Base-by-base conservation (phyloP, 1,140 invertebrate species). In the Dinoponera quadriceps region DNA sequence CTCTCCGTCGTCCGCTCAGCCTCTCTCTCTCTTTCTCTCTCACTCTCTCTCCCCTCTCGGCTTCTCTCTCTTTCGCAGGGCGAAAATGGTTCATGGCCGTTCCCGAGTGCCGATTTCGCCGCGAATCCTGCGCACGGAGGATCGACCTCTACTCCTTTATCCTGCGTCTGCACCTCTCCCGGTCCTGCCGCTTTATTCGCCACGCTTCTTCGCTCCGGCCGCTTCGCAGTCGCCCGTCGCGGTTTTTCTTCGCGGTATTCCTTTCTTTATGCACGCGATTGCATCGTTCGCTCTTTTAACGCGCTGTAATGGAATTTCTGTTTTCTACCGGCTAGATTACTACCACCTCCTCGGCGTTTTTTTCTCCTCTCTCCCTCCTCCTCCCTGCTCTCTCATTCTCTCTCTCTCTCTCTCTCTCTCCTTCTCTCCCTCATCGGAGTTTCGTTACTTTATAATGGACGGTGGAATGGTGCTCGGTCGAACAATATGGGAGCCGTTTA, bases 21-120 rank as follows among this genome's bases (percentile, higher is more conserved):
- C n/a, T 66, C 65, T 69, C 49, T 86, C 62, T 60, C 73, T n/a
- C 49, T 18, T 25, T 60, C 71, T 60, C 60, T 51, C 72, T 59
- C 68, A 60, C 84, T 66, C 38, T 81, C 63, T 55, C 72, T 16
- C 29, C 49, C 62, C 63, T 78, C 71, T 72, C 83, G 55, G 69
- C 78, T 33, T 69, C 74, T 29, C 66, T 80, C 68, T 85, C 83
- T 74, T 78, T 85, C 83, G 81, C 82, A 90, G 89, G 91, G 89
- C 88, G 89, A 91, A 93, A 93, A 91, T 91, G 89, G 91, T 92
- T 93, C 90, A 91, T 88, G 92, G 92, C 85, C 92, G 87, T 88
- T 91, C 85, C 75, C 86, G 83, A 85, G 66, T 74, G 84, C 84
- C 85, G 88, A 88, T 88, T 88, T 88, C 86, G 86, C 77, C 87